Base-by-base conservation (phyloP, 2,113 vertebrate species). In the Monopterus albus region DNA sequence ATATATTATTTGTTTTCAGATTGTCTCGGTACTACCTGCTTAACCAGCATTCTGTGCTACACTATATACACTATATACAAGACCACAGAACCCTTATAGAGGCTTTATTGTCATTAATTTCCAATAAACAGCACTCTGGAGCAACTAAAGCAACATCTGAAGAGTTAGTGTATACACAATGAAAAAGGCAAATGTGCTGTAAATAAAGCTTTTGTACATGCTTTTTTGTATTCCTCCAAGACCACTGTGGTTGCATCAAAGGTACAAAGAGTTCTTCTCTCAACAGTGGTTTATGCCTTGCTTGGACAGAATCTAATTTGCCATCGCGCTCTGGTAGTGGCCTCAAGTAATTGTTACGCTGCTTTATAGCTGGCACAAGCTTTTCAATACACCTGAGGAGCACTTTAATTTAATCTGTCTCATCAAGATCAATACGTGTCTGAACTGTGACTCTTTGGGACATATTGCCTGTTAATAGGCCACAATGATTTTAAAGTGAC, bases 331-430 rank as follows among this genome's bases (percentile, higher is more conserved):
- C 46, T 17, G 29, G 14, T 76, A 58, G 53, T 20, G 36, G 79
- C 64, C 53, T 67, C 13, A 17, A 88, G 80, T 77, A 75, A 82
- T 81, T 68, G 57, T 66, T 67, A 49, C 31, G 56, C 42, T 80
- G 65, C 57, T 84, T 87, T 89, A 80, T 75, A 71, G 87, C 73
- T 36, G 59, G 62, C 56, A 60, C 55, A 56, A 75, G 80, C 70
- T 76, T 87, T 90, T 73, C 75, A 82, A 81, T 87, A 89, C 68
- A 90, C 85, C 88, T 80, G 67, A 83, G 82, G 77, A 81, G 77
- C 81, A 65, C 72, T 86, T 84, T 87, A 77, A 91, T 89, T 91
- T 79, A 88, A 91, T 88, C 72, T 43, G 52, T 56, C 79, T 84
- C 75, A 81, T 85, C 72, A 65, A 63, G 83, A 87, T 88, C 87